These are phyloP conservation scores for Magallana ariakensis DNA, from an alignment of 1,140 invertebrate genomes.

Conservation along the genomic window DNA sequence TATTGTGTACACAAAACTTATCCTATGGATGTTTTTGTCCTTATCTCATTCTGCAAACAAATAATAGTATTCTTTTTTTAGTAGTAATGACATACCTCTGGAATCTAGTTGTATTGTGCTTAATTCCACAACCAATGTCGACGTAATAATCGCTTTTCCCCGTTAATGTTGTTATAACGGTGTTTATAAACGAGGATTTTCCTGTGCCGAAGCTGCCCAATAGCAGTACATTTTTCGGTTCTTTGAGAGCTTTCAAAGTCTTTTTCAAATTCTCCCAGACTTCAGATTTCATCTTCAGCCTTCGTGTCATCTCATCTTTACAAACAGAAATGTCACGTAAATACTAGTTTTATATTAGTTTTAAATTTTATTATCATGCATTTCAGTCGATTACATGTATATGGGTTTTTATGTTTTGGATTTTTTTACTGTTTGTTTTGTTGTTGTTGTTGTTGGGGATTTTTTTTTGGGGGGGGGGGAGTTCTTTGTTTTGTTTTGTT, in stretches of 20 bases:
- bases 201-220: background rate
- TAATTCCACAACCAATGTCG: background rate
- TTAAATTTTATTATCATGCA: too few species aligned
- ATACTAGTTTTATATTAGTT: too few species aligned
- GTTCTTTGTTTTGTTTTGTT: too few species aligned
- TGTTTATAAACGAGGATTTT: slow-evolving; percentile 9
- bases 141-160: background rate
- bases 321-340: background rate
- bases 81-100: background rate
- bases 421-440: too few species aligned
- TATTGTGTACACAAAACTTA: too few species aligned
- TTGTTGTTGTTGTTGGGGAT: too few species aligned
- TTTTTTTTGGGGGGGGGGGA: too few species aligned
- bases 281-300: background rate
- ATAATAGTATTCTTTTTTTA: too few species aligned
- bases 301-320: slow-evolving; percentile 1
- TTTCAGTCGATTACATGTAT: too few species aligned
- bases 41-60: too few species aligned
- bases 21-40: too few species aligned
- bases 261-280: background rate
- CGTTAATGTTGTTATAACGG: background rate
- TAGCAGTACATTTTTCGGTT: background rate
- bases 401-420: too few species aligned
- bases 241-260: background rate
- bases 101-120: background rate